Evolutionary conservation across 2,888 invertebrate genomes (phyloP).

Genomic region (Yponomeuta sedellus): DNA sequence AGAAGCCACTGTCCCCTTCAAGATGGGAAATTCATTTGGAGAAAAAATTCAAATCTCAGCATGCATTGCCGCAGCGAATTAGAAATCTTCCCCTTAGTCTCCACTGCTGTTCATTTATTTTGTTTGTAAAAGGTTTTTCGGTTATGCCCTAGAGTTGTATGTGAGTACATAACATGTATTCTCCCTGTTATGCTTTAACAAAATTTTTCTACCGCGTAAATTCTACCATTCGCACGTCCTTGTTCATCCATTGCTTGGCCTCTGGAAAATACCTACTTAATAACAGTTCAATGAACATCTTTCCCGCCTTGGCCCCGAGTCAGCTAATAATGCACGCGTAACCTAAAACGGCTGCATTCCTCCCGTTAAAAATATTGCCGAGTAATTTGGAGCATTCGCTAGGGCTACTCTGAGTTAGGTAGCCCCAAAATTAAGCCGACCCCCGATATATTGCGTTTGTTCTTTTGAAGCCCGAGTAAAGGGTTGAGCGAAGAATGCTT

Average conservation of each 20-base stretch:
- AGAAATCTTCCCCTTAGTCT: constrained; percentile 29
- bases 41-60: constrained; percentile 63
- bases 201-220: background rate
- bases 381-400: constrained; percentile 72
- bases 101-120: constrained; percentile 34
- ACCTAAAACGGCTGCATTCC: constrained; percentile 70
- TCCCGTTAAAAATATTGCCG: constrained; percentile 70
- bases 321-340: constrained; percentile 61
- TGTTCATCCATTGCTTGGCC: background rate
- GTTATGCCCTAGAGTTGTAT: constrained; percentile 1
- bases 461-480: constrained; percentile 73
- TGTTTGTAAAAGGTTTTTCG: constrained; percentile 27
- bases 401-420: constrained; percentile 66
- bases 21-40: constrained; percentile 69
- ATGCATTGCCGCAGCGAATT: constrained; percentile 44
- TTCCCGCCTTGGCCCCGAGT: constrained; percentile 25
- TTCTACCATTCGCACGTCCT: background rate
- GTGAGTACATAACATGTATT: background rate
- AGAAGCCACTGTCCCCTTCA: constrained; percentile 72
- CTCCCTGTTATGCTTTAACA: background rate
- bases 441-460: constrained; percentile 76
- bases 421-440: constrained; percentile 70
- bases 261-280: background rate
- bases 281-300: constrained; percentile 13
- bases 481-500: constrained; percentile 77